These are phyloP conservation scores for Peromyscus polionotus DNA, from an alignment of 2,113 vertebrate species.

Conservation along the genomic window DNA sequence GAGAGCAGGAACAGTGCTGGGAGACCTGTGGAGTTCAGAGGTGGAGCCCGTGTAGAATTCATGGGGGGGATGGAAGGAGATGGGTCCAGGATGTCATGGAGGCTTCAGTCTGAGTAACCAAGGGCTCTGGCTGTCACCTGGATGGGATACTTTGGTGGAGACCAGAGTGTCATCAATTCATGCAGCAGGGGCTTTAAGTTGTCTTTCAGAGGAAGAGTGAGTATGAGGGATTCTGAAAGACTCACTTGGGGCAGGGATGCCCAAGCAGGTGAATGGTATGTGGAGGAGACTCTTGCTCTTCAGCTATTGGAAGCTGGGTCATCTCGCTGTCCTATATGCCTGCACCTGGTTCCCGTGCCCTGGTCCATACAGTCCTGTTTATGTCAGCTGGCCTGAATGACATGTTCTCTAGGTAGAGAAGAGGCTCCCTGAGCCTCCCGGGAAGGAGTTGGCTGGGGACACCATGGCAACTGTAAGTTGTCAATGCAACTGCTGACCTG, in stretches of 20 bases:
- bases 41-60: background rate
- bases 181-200: no score
- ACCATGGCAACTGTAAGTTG: background rate
- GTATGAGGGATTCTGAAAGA: background rate
- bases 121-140: background rate
- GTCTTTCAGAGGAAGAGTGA: background rate
- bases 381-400: background rate
- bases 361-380: background rate
- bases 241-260: background rate
- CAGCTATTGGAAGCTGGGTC: background rate
- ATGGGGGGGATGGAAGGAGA: background rate
- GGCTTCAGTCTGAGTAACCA: background rate
- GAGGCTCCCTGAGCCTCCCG: background rate
- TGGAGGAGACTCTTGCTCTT: background rate
- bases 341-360: background rate
- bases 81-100: no score
- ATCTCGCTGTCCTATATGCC: background rate
- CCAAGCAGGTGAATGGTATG: background rate
- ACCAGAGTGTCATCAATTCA: background rate
- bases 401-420: background rate
- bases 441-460: fast-evolving
- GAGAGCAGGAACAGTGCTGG: background rate
- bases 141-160: no score
- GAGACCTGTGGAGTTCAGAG: background rate
- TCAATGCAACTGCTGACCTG: fast-evolving